Conservation (phyloP, 2,888 invertebrate species). For the Euclidia mi region DNA sequence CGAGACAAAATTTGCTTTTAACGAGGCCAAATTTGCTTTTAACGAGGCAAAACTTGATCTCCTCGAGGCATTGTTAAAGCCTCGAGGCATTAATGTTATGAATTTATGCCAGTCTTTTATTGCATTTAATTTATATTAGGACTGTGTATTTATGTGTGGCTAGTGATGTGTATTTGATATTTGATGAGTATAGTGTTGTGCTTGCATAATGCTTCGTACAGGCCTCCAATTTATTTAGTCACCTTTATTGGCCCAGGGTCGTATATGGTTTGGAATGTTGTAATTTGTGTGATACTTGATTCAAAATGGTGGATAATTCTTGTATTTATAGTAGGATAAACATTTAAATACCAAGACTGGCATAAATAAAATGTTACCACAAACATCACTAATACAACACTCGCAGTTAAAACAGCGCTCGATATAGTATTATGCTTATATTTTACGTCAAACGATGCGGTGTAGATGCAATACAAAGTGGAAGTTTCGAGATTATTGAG, state of each 20-base stretch:
- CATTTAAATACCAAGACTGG: slow-evolving; percentile 24
- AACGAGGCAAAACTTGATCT: background rate
- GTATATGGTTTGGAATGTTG: too few relatives aligned
- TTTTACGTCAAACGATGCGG: slow-evolving; percentile 28
- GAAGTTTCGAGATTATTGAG: background rate
- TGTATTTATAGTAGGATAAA: slow-evolving; percentile 39
- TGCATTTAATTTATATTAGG: slow-evolving; percentile 48
- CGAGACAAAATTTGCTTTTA: background rate
- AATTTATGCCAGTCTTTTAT: slow-evolving; percentile 14
- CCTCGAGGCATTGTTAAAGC: background rate
- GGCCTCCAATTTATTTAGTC: too few relatives aligned
- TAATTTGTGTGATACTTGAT: slow-evolving; percentile 43
- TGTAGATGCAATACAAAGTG: slow-evolving; percentile 27
- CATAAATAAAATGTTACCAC: slow-evolving; percentile 11
- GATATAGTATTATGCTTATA: slow-evolving; percentile 19
- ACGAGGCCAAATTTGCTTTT: slow-evolving; percentile 1
- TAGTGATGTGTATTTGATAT: too few relatives aligned
- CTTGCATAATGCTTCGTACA: too few relatives aligned
- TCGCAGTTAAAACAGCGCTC: slow-evolving; percentile 36
- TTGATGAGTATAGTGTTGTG: too few relatives aligned
- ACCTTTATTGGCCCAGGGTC: too few relatives aligned
- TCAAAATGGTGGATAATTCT: slow-evolving; percentile 39
- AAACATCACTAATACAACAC: slow-evolving; percentile 13
- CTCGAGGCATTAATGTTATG: background rate
- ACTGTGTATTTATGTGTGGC: too few relatives aligned